Evolutionary conservation across 2,113 vertebrate species (phyloP).

Genomic region (Amphilophus citrinellus): DNA sequence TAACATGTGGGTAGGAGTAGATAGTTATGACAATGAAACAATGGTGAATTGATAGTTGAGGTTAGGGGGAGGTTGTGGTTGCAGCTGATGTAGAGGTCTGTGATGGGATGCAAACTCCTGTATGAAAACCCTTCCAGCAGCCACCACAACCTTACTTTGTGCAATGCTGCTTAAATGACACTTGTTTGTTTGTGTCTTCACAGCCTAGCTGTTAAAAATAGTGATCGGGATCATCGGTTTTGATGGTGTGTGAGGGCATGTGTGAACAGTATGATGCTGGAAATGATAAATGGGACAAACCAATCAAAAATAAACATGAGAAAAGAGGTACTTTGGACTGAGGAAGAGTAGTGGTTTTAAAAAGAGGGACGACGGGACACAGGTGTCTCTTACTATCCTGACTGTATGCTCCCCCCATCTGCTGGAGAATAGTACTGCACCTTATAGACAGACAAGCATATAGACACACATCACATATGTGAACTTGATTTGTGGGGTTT

Average conservation of each 20-base stretch:
- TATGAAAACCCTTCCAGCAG: too few relatives aligned
- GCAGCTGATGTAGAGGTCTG: too few relatives aligned
- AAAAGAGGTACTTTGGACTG: too few relatives aligned
- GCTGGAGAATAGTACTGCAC: not conserved
- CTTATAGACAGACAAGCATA: not conserved
- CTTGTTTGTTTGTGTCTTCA: too few relatives aligned
- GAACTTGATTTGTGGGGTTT: not conserved
- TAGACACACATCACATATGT: not conserved
- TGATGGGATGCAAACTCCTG: too few relatives aligned
- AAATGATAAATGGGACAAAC: not conserved
- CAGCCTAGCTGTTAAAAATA: too few relatives aligned
- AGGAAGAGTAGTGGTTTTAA: not conserved
- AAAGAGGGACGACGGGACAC: not conserved
- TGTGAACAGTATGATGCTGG: not conserved
- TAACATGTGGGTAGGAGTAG: not conserved
- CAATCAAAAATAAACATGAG: not conserved
- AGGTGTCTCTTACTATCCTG: not conserved
- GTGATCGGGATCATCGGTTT: too few relatives aligned
- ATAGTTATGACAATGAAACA: not conserved
- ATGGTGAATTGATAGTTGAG: not conserved
- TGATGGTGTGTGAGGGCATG: too few relatives aligned
- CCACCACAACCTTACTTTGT: too few relatives aligned
- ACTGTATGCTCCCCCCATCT: not conserved
- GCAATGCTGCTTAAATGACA: too few relatives aligned
- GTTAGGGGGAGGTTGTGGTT: not conserved